Base-by-base conservation (phyloP, 2,888 invertebrate genomes). In the Globia sparganii region DNA sequence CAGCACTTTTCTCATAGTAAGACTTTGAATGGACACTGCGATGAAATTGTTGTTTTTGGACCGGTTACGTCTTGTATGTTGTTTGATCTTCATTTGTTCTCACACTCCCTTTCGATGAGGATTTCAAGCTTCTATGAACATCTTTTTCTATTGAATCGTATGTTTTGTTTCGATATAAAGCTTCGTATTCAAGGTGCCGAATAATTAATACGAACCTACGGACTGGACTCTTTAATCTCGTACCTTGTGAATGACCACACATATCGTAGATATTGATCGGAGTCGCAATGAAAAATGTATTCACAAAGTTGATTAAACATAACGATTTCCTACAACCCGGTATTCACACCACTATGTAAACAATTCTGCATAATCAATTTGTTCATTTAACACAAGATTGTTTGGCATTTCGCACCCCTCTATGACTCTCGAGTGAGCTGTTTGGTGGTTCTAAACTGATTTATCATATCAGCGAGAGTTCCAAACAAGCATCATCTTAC, bases 401-500 rank as follows among this genome's bases (percentile, higher is more conserved):
- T 94, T 93, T 91, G 90, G 86, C 91, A 91, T 91, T 94, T 92
- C 91, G 82, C 95, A 93, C 94, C 95, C 94, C 93, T 92, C 91
- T 82, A 91, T 87, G 90, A 89, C 89, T 91, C 93, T 92, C 94
- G 90, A 96, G 94, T 95, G 95, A 95, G 96, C 94, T 93, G 94
- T 95, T 95, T 91, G 92, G 92, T 89, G 90, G 91, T 91, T 94
- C 91, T 94, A 94, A 95, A 95, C 96, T 96, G 96, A 96, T 96
- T 96, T 96, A 96, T 96, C 96, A 96, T 96, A 96, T 96, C 96
- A 94, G 92, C 92, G 81, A 87, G 91, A 94, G 94, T 95, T 92
- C 92, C 90, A 94, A 96, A 96, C 96, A 96, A 96, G 95, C 96
- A 93, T 96, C 96, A 96, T 96, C 96, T 96, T 96, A 96, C 96